These are phyloP conservation scores for Tiphia femorata DNA, from an alignment of 2,888 invertebrate species.

Conservation along the genomic window DNA sequence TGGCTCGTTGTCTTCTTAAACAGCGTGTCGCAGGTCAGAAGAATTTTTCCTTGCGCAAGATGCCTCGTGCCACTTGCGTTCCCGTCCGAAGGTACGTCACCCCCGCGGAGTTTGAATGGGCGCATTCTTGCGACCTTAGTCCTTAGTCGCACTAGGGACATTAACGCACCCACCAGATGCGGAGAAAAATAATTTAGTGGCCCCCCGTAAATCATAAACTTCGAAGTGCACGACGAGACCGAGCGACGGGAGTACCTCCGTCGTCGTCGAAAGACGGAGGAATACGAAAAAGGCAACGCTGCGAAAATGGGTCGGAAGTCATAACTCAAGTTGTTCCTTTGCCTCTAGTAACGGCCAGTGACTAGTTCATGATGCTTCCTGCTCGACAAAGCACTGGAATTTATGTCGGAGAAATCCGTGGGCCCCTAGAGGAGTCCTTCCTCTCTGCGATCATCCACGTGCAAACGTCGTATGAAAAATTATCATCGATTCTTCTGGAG, in stretches of 20 bases:
- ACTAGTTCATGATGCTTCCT: conserved; percentile 17
- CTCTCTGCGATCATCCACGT: too few species aligned
- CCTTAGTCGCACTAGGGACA: too few species aligned
- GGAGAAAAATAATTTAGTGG: conserved; percentile 24
- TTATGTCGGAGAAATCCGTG: too few species aligned
- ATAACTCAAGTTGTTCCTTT: conserved; percentile 56
- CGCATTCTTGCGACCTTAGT: conserved; percentile 8
- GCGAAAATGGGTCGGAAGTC: conserved; percentile 64
- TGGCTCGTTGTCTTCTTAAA: too few species aligned
- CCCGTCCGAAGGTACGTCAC: not conserved
- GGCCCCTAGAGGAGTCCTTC: too few species aligned
- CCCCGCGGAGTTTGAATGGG: too few species aligned
- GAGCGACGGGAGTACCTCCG: not conserved
- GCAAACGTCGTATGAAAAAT: too few species aligned
- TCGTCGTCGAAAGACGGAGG: too few species aligned
- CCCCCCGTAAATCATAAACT: conserved; percentile 35
- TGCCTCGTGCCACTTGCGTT: conserved; percentile 11
- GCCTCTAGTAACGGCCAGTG: conserved; percentile 20
- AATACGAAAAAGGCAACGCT: conserved; percentile 52
- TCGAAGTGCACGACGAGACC: not conserved
- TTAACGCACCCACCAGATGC: conserved; percentile 2
- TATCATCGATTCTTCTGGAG: too few species aligned
- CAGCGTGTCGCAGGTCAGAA: conserved; percentile 27
- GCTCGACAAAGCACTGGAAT: not conserved
- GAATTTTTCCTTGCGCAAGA: conserved; percentile 26